Evolutionary conservation across 2,888 invertebrate genomes (phyloP), one percentile per base, ranked within the genome.

Genomic region (Atethmia centrago): DNA sequence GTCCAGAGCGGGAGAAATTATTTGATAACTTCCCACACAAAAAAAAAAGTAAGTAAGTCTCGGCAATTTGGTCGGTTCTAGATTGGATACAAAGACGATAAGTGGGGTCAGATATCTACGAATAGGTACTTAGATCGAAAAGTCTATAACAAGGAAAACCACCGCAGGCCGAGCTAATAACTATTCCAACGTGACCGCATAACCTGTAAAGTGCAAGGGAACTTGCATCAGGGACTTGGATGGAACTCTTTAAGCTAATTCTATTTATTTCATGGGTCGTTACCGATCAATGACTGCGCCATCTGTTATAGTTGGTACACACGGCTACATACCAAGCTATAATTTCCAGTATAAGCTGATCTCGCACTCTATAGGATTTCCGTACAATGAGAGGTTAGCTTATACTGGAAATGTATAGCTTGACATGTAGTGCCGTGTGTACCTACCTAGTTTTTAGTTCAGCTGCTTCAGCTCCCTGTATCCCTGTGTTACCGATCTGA

Each of bases 211-310:
- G 36, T 74, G 56, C 74, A 76, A 47, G 36, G 19, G 16, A 49
- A 77, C 47, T 67, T 49, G 53, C 78, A 77, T 49, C 47, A n/a
- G n/a, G 53, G 63, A 82, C 40, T 76, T 63, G 16, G 19, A 77
- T 59, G 16, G 28, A 82, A 68, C 82, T 78, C 68, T 53, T 78
- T 82, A 78, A 25, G 53, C 21, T 82, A 77, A 77, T 77, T 78
- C 42, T 49, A 55, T 68, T 77, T 59, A 64, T 25, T n/a, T 16
- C 28, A 68, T 59, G 55, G 42, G 21, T 72, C 40, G 47, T 79
- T 72, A 40, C 51, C 59, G 47, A 61, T 75, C 31, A 73, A 25
- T 16, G 74, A 51, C 16, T n/a, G 31, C 25, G 12, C 21, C 5
- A 40, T 10, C 12, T 31, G 53, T 45, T 10, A 58, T 53, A 59